Base-by-base conservation (phyloP, 2,113 vertebrate genomes). In the Theristicus caerulescens region DNA sequence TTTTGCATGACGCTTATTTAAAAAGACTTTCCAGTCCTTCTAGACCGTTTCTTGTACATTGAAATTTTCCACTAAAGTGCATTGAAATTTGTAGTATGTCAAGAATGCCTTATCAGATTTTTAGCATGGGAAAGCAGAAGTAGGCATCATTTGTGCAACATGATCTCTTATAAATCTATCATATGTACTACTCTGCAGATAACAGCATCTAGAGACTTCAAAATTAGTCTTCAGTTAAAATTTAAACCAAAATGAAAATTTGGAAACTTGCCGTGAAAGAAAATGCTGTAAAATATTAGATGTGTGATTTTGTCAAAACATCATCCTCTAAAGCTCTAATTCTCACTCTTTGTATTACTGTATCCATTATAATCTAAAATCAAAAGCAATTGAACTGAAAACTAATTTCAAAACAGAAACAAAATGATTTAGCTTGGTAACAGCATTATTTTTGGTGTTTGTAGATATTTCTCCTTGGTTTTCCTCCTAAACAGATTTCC, bases 91-190 rank as follows among this genome's bases (percentile, higher is more conserved):
- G 52, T 61, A 85, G 27, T 79, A 79, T 93, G 70, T 82, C 49
- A 95, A 61, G 93, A 97, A 95, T 96, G 90, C 66, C 91, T 94
- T 95, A 91, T 90, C 84, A 91, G 92, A 91, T 94, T 82, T 86
- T 83, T 91, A 90, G 92, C 91, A 79, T 88, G 90, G 92, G 92
- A 96, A 93, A 91, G 62, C 55, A 93, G 74, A 32, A 57, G 65
- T 52, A 72, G 74, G 27, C n/a, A 54, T 85, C 78, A 22, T 85
- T 44, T 40, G 7, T 76, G 74, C 49, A 85, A 54, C 62, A 57
- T 40, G 46, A 69, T 91, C 70, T 82, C 73, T 82, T 86, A 19
- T 47, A 76, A 61, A 89, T 64, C 73, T 91, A 5, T 67, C 29
- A 2, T 66, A 14, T 21, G 5, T 32, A 25, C 26, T n/a, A 2